Base-by-base conservation (phyloP, 1,140 invertebrate genomes). In the Aphelinus certus region DNA sequence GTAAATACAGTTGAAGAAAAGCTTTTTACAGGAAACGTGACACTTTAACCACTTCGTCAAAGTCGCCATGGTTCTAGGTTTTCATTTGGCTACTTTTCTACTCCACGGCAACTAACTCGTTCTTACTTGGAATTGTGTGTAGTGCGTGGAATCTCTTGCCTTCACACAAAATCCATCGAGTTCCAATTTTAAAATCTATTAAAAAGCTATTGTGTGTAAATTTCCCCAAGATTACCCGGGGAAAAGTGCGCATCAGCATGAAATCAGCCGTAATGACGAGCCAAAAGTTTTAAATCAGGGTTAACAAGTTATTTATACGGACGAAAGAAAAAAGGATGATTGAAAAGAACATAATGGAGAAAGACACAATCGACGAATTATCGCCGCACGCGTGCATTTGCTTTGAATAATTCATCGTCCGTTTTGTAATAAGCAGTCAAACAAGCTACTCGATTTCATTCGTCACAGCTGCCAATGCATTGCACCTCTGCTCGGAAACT, bases 391-490 rank as follows among this genome's bases (percentile, higher is more conserved):
- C 26, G 26, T n/a, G 10, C 51, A 47, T 46, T 45, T 53, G 47
- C 42, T 63, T 55, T 62, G 60, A 62, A 71, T 71, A 55, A 71
- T 71, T 71, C 69, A 63, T 63, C 43, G 60, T 9, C 51, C 7
- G 68, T 10, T 49, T 4, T 53, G 26, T 53, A 70, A 62, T 62
- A 51, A 61, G 43, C 26, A 26, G 26, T 26, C 26, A 26, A 26
- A 26, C 26, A 26, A 26, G 42, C 60, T 71, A 71, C 69, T 71
- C 69, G 60, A 71, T 62, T 63, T 71, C 26, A 55, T 66, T 66
- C 49, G 60, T 46, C 61, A 48, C 69, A 4, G 6, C 5, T 55
- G 48, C 26, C 49, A 53, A 45, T 66, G 45, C 5, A 45, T 66
- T 7, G 26, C 51, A 7, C 9, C 45, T 46, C n/a, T 51, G 3